Base-by-base conservation (phyloP, 2,113 vertebrate genomes). In the Myotis yumanensis region DNA sequence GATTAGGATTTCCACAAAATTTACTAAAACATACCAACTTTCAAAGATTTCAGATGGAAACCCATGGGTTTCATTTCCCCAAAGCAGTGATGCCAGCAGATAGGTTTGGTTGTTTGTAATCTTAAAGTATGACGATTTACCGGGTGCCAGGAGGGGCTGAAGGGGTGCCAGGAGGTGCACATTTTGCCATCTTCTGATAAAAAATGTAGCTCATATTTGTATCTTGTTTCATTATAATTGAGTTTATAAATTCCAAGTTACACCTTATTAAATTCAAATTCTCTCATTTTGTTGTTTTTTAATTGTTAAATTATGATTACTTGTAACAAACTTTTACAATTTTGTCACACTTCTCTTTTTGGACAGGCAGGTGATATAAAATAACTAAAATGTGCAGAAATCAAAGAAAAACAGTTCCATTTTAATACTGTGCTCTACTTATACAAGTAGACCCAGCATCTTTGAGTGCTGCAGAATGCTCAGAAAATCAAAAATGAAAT, bases 231-330 rank as follows among this genome's bases (percentile, higher is more conserved):
- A 52, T 52, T 48, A 69, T 32, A 69, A 72, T 11, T 66, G 46
- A 81, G n/a, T 79, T 83, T 23, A 72, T 75, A 95, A 77, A 22
- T 64, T 76, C 14, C 30, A 77, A 64, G 40, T 59, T 64, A 48
- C 43, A 40, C 1, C 3, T 69, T 54, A 81, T 37, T 91, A 46
- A 51, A 25, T 89, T 86, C 64, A 64, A n/a, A 84, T 57, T 62
- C 9, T 35, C 23, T 3, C 23, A 32, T 77, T 14, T 43, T 6
- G 2, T 64, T 64, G 0, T 66, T n/a, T 57, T 37, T 20, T n/a
- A 83, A 37, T 64, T 83, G 5, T 14, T 64, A 10, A 86, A 81
- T 76, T 59, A 80, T 48, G 18, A 69, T 28, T 62, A 28, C 20
- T 75, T 62, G 28, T 37, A 92, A 66, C 72, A 7, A 52, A 30